Evolutionary conservation across 1,140 invertebrate species (phyloP).

Genomic region (Aricia agestis): DNA sequence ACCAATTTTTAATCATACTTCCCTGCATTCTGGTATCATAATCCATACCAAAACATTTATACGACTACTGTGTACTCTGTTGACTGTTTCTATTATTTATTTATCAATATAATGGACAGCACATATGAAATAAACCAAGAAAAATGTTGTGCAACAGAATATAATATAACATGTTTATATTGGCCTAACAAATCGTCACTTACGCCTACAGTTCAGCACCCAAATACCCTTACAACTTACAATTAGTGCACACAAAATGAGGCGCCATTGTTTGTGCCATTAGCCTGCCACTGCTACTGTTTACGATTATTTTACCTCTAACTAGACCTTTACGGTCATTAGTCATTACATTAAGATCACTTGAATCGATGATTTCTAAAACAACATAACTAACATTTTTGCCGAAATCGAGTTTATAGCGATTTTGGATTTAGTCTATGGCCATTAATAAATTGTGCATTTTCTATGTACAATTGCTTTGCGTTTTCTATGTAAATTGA

Average conservation of each 20-base stretch:
- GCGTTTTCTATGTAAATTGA: too few relatives aligned
- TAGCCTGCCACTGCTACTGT: not conserved
- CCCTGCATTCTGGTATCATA: not conserved
- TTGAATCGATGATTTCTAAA: too few relatives aligned
- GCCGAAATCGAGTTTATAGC: too few relatives aligned
- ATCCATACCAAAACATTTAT: not conserved
- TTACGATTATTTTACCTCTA: not conserved
- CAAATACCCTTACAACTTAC: slow-evolving; percentile 16
- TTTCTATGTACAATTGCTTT: too few relatives aligned
- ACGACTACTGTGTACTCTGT: not conserved
- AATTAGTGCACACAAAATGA: not conserved
- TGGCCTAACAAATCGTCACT: not conserved
- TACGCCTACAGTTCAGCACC: slow-evolving; percentile 5
- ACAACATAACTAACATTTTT: too few relatives aligned
- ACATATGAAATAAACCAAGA: slow-evolving; percentile 4
- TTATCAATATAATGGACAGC: not conserved
- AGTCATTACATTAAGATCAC: not conserved
- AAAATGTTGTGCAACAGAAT: not conserved
- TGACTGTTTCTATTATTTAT: not conserved
- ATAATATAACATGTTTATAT: not conserved
- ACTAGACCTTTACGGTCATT: not conserved
- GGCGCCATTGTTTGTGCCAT: not conserved
- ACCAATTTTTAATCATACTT: not conserved
- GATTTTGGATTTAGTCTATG: too few relatives aligned
- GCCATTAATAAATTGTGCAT: too few relatives aligned